phyloP scores from a whole-genome alignment of 2,888 invertebrate genomes.

The Odontothrips loti region DNA sequence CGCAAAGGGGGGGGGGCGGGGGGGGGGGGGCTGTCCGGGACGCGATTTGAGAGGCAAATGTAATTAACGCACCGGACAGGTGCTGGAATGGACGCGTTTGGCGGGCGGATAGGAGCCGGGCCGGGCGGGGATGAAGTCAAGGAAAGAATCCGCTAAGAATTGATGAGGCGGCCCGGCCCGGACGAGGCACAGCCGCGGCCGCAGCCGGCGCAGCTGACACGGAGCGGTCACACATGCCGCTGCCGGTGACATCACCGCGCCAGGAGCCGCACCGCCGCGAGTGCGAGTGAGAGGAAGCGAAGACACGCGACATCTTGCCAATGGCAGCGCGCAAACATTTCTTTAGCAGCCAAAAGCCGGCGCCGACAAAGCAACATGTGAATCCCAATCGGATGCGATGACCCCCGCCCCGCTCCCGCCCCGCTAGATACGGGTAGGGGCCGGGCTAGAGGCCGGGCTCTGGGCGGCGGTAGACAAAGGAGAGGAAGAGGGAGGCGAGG shows the following conservation, averaged over 20 bases:
- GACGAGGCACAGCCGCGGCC: not conserved
- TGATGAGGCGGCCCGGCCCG: not conserved
- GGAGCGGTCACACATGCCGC: not conserved
- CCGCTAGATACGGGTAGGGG: not conserved
- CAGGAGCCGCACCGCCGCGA: not conserved
- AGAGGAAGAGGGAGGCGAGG: not conserved
- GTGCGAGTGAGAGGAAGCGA: not conserved
- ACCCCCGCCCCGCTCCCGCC: not conserved
- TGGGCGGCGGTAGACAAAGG: not conserved
- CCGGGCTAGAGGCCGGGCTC: not conserved
- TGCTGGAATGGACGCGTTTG: no score
- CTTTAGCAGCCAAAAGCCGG: not conserved
- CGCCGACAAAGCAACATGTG: not conserved
- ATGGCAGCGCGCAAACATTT: not conserved
- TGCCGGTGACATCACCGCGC: not conserved
- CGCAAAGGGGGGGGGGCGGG: no score
- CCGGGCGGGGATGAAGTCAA: not conserved
- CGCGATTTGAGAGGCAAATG: not conserved
- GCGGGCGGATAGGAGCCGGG: no score
- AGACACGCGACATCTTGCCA: not conserved
- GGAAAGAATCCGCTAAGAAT: not conserved
- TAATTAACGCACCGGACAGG: not conserved
- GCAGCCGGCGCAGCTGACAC: not conserved
- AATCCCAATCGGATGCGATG: not conserved
- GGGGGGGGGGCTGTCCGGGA: not conserved